Conservation (phyloP, 2,113 vertebrate species). For the Cephalophus harveyi region DNA sequence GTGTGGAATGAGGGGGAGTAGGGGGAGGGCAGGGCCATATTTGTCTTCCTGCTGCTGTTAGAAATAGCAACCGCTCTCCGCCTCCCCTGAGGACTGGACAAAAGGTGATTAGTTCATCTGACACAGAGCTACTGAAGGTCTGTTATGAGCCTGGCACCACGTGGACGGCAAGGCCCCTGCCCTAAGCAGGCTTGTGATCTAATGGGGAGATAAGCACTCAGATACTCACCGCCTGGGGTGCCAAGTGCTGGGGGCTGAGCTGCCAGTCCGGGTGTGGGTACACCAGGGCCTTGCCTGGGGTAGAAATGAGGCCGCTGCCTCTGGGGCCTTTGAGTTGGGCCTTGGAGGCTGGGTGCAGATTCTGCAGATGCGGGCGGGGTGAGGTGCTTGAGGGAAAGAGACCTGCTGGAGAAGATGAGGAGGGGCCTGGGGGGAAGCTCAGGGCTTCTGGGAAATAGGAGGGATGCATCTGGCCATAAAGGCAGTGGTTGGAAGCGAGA, state of each 20-base stretch:
- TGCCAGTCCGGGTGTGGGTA: accelerated
- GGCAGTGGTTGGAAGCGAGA: not conserved
- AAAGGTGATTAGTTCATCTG: constrained; percentile 32
- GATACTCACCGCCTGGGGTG: not conserved
- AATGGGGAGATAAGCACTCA: not conserved
- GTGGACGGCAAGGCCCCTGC: not conserved
- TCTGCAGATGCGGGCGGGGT: not conserved
- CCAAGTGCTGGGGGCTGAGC: not conserved
- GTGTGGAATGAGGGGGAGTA: not conserved
- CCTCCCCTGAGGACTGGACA: constrained; percentile 6
- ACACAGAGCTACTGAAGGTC: constrained; percentile 21
- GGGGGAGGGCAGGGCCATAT: not conserved
- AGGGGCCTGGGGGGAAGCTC: not conserved
- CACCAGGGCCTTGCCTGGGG: accelerated
- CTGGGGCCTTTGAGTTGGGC: not conserved
- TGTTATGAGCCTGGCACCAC: not conserved
- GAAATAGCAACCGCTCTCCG: constrained; percentile 43
- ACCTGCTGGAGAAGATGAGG: not conserved
- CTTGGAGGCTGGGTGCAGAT: not conserved
- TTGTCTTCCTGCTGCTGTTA: constrained; percentile 46
- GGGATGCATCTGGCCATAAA: not conserved
- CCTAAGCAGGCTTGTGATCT: not conserved
- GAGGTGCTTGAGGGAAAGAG: not conserved
- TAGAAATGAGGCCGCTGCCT: accelerated
- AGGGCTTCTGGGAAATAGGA: not conserved